Evolutionary conservation across 2,888 invertebrate genomes (phyloP).

Genomic region (Netelia melanura): DNA sequence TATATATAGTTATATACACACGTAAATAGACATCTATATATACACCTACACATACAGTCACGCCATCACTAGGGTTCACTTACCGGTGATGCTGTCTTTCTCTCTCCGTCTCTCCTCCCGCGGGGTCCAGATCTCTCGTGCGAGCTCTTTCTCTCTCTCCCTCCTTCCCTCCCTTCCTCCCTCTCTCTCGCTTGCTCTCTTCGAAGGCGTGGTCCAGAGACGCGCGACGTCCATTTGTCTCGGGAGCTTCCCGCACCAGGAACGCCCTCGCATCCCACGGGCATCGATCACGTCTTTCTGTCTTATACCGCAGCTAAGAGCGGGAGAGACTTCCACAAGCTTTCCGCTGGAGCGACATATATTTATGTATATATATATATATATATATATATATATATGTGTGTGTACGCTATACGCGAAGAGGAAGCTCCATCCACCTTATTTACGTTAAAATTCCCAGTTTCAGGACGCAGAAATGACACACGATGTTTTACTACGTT

Average conservation of each 20-base stretch:
- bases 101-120: conserved; percentile 70
- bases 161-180: conserved; percentile 62
- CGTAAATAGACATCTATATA: not conserved
- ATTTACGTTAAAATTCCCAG: conserved; percentile 11
- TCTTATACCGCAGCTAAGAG: conserved; percentile 32
- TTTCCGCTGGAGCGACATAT: conserved; percentile 52
- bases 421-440: not conserved
- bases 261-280: conserved; percentile 85
- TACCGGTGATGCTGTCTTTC: conserved; percentile 65
- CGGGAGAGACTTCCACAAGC: conserved; percentile 22
- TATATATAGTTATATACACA: not conserved
- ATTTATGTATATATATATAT: conserved; percentile 34
- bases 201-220: conserved; percentile 83
- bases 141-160: conserved; percentile 61
- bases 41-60: conserved; percentile 38
- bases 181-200: conserved; percentile 59
- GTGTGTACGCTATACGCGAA: not conserved
- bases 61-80: conserved; percentile 63
- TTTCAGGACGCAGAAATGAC: not conserved
- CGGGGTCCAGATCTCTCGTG: conserved; percentile 75
- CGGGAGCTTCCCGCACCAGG: conserved; percentile 85
- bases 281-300: conserved; percentile 83
- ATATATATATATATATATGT: conserved; percentile 37
- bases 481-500: not conserved
- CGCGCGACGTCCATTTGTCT: conserved; percentile 85